Evolutionary conservation across 2,888 invertebrate genomes (phyloP), one percentile per base, ranked within the genome.

Genomic region (Rugalucina vietnamica): DNA sequence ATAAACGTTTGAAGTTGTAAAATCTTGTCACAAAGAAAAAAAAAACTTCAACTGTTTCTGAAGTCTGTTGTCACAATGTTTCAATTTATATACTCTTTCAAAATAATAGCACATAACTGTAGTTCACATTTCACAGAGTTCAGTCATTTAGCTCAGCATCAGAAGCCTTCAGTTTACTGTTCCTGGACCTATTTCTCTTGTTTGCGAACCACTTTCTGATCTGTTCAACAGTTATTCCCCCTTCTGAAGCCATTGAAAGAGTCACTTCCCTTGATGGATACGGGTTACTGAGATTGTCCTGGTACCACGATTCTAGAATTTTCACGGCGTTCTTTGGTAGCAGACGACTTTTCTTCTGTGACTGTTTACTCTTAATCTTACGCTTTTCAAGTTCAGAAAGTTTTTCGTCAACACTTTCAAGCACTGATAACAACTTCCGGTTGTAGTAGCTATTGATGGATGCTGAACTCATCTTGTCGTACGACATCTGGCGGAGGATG

Each of bases 151-250:
- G n/a, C n/a, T 34, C 34, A 34, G 65, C 65, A 18, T 82, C 74
- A 73, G 84, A 37, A 32, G 81, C 82, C 74, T 88, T 86, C 79
- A 88, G 39, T 71, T 87, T 88, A 69, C 83, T 90, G 82, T 88
- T 88, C 57, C 90, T 80, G 2, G 92, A 91, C n/a, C 93, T 80
- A 65, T 92, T 92, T 18, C 93, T 76, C 82, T 92, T 93, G 86
- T 93, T 93, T 27, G 93, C 92, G 78, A 93, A 92, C 93, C 93
- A 93, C 79, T 93, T 93, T 82, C 92, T 85, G 27, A 93, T 91
- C 79, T 93, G 93, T 76, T 88, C 88, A 27, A 89, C 86, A 43
- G 90, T 89, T 72, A 92, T 89, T 36, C 86, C 87, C 72, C 92
- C 92, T 54, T 86, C 90, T 21, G 82, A 65, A 1, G 92, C 91